Conservation (phyloP, 2,888 invertebrate species). For the Microctonus aethiopoides region DNA sequence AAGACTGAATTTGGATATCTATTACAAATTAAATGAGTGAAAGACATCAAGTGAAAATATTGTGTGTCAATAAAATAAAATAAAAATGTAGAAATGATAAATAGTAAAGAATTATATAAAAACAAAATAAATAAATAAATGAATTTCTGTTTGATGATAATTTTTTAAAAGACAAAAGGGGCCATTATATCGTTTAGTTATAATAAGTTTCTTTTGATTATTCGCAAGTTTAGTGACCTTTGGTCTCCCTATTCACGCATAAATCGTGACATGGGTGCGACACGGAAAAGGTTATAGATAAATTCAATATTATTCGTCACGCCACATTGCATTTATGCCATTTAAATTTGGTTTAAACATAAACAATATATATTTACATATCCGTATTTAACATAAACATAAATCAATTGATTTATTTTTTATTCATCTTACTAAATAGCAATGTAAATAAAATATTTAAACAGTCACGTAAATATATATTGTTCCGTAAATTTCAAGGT, state of each 20-base stretch:
- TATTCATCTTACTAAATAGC: no score
- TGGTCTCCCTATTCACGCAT: conserved; percentile 19
- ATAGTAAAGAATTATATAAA: not conserved
- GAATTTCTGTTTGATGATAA: not conserved
- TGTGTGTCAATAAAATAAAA: not conserved
- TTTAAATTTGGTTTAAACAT: conserved; percentile 18
- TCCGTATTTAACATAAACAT: no score
- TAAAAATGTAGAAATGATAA: not conserved
- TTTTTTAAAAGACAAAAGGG: conserved; percentile 1
- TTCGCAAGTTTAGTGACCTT: conserved; percentile 17
- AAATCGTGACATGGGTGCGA: conserved; percentile 41
- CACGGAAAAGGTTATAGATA: conserved; percentile 28
- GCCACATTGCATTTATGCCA: conserved; percentile 11
- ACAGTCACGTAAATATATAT: not conserved
- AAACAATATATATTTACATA: not conserved
- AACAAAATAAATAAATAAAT: not conserved
- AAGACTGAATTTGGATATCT: not conserved
- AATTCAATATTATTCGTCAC: not conserved
- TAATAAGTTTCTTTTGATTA: conserved; percentile 3
- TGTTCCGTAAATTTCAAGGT: no score
- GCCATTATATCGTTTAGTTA: not conserved
- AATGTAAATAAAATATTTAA: not conserved
- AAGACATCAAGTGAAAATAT: not conserved
- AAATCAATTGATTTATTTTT: no score
- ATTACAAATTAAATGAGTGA: not conserved